Percentiles rank a stretch among this genome's conserved stretches.
Evolutionary conservation across 2,113 vertebrate species (phyloP).

Genomic region (Psilopsiagon aymara): DNA sequence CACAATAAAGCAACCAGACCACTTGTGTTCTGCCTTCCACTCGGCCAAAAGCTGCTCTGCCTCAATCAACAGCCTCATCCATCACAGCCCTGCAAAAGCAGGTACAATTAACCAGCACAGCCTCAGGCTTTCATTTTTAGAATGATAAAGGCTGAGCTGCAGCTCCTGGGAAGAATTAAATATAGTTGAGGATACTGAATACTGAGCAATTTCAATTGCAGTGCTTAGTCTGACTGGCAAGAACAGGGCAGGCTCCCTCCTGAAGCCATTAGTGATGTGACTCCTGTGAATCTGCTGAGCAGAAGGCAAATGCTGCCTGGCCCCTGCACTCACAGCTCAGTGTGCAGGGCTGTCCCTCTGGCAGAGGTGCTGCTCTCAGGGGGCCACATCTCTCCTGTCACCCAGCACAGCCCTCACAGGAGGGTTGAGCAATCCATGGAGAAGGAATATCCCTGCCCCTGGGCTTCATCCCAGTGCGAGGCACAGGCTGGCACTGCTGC

Average conservation of each 20-base stretch:
- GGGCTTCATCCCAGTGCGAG: background rate
- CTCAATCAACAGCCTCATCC: background rate
- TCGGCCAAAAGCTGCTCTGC: background rate
- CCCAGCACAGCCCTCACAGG: background rate
- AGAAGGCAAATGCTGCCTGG: background rate
- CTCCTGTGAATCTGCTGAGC: fast-evolving
- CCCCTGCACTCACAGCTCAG: background rate
- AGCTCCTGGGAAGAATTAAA: background rate
- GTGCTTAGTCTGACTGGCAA: background rate
- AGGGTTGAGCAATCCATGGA: background rate
- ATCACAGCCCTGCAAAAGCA: background rate
- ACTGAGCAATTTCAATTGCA: background rate
- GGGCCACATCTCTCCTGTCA: background rate
- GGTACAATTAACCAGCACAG: background rate
- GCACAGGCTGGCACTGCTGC: background rate
- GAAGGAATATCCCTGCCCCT: background rate
- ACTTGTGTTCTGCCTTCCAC: background rate
- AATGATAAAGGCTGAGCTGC: background rate
- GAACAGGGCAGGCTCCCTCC: background rate
- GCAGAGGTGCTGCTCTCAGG: background rate
- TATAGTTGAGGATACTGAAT: background rate
- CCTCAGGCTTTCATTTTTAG: background rate
- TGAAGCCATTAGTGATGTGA: background rate
- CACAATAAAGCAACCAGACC: background rate
- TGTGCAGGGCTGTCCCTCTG: background rate